These are phyloP conservation scores for Epirrhoe alternata DNA, from an alignment of 2,888 invertebrate species.

Conservation along the genomic window DNA sequence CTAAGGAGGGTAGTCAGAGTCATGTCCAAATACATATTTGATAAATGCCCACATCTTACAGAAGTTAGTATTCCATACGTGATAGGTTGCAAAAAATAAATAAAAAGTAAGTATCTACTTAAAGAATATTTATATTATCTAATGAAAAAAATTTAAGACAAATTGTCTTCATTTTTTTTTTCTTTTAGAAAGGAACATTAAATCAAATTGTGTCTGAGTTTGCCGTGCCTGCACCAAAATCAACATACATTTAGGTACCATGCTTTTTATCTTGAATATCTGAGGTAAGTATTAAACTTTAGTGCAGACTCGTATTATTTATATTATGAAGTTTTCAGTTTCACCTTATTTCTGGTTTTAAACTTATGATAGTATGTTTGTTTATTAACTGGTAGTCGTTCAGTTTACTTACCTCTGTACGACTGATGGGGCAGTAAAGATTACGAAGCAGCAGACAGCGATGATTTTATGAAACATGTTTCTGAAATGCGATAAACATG, in stretches of 20 bases:
- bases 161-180: no score
- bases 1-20: no score
- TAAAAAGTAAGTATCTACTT: no score
- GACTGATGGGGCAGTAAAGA: constrained; percentile 58
- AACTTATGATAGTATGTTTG: not conserved
- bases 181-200: no score
- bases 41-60: no score
- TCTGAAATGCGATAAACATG: constrained; percentile 62
- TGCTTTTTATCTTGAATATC: not conserved
- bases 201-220: no score
- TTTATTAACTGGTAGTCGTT: constrained; percentile 7
- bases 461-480: constrained; percentile 61
- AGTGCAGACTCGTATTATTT: not conserved
- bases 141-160: no score
- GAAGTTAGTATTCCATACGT: no score
- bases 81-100: no score
- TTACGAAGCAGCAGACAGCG: constrained; percentile 56
- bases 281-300: not conserved
- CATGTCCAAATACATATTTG: no score
- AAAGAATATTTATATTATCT: no score
- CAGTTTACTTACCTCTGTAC: constrained; percentile 63
- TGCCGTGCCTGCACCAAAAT: not conserved
- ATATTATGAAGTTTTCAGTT: not conserved
- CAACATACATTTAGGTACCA: not conserved
- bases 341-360: not conserved